Conservation (phyloP, 2,888 invertebrate genomes). For the Drepana falcataria region DNA sequence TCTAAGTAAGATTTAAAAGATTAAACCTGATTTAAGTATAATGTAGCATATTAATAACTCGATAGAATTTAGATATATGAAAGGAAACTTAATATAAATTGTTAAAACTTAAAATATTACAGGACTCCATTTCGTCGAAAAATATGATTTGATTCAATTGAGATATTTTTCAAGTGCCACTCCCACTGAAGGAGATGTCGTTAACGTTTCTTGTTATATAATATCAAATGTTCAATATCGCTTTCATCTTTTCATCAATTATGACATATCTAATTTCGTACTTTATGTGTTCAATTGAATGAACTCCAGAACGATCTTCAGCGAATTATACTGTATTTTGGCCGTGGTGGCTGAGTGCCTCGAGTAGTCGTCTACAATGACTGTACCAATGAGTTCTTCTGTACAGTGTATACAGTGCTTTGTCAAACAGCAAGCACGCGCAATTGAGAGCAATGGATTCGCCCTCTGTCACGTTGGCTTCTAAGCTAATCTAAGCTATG, state of each 20-base stretch:
- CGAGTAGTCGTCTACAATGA: too few species aligned
- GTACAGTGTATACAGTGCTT: too few species aligned
- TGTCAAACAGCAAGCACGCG: too few species aligned
- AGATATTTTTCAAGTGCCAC: not conserved
- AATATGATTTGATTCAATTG: conserved; percentile 1
- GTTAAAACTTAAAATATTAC: not conserved
- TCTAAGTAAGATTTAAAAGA: too few species aligned
- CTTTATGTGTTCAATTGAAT: not conserved
- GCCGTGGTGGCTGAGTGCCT: too few species aligned
- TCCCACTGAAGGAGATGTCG: not conserved
- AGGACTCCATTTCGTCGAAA: not conserved
- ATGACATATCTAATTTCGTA: not conserved
- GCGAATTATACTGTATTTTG: not conserved
- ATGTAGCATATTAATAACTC: too few species aligned
- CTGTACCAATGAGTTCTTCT: too few species aligned
- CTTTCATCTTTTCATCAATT: not conserved
- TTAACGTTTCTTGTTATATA: not conserved
- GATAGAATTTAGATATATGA: too few species aligned
- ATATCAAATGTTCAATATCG: not conserved
- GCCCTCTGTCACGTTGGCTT: too few species aligned
- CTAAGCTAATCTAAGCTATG: too few species aligned
- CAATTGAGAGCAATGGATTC: too few species aligned
- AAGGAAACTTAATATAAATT: not conserved
- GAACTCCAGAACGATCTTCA: not conserved
- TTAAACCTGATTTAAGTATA: too few species aligned